Evolutionary conservation across 2,797 vertebrate genomes (phyloP).

Genomic region (Hapalemur alaotrensis): DNA sequence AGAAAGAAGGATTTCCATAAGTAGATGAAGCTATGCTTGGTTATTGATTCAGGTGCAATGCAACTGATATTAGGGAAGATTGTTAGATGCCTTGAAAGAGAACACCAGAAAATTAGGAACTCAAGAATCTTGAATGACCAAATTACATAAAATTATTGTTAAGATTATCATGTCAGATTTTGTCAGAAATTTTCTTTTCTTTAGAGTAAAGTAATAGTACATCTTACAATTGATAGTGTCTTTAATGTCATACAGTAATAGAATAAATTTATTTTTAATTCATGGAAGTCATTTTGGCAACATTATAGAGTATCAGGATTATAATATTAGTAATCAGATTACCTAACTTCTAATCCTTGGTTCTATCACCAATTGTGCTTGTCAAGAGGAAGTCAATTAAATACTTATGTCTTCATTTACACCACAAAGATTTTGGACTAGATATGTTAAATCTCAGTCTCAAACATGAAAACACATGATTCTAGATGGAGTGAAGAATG

Average conservation of each 20-base stretch:
- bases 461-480: neutral
- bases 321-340: neutral
- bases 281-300: neutral
- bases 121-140: neutral
- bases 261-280: neutral
- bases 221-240: neutral
- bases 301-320: neutral
- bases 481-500: neutral
- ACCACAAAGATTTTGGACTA: neutral
- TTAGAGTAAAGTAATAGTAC: neutral
- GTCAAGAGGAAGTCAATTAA: neutral
- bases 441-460: neutral
- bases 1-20: neutral
- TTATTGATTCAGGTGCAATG: neutral
- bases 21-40: neutral
- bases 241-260: neutral
- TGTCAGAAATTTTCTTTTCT: neutral
- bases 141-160: neutral
- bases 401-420: neutral
- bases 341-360: neutral
- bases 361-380: neutral
- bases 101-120: neutral
- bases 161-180: neutral
- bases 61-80: neutral
- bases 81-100: neutral